Evolutionary conservation across 2,113 vertebrate species (phyloP).

Genomic region (Sialia sialis): DNA sequence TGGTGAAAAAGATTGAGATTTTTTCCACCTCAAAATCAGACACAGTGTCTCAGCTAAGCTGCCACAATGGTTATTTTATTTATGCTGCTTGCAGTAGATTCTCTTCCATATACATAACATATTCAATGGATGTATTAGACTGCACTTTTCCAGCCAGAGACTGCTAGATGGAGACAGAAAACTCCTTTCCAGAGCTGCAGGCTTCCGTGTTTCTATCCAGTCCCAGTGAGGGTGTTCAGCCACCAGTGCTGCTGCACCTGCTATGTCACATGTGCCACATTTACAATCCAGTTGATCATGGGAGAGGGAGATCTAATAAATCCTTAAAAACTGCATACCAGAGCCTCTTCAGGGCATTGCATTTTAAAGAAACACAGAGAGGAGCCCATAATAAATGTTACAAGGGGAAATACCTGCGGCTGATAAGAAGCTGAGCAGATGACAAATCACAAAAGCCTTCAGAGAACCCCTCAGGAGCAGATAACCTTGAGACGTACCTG

Average conservation of each 20-base stretch:
- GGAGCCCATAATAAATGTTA: slow-evolving; percentile 47
- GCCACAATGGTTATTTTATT: neutral
- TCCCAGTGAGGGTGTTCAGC: neutral
- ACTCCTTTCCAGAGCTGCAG: neutral
- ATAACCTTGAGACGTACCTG: slow-evolving; percentile 75
- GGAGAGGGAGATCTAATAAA: neutral
- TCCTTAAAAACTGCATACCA: neutral
- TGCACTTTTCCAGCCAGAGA: neutral
- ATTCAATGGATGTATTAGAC: neutral
- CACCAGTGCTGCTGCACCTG: rapidly evolving
- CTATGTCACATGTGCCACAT: neutral
- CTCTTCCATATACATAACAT: rapidly evolving
- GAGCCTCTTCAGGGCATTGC: neutral
- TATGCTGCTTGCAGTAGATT: neutral
- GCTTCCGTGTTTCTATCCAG: neutral
- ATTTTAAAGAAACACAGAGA: slow-evolving; percentile 13
- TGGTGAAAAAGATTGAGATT: neutral
- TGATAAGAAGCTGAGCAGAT: slow-evolving; percentile 66
- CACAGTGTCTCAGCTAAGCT: neutral
- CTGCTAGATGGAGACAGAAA: neutral
- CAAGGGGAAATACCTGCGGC: slow-evolving; percentile 47
- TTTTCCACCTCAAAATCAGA: neutral
- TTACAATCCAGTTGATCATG: neutral
- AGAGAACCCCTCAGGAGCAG: slow-evolving; percentile 55
- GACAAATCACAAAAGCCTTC: slow-evolving; percentile 47